Evolutionary conservation across 2,797 vertebrate genomes (phyloP), one percentile per base, ranked within the genome.

Genomic region (Melopsittacus undulatus): DNA sequence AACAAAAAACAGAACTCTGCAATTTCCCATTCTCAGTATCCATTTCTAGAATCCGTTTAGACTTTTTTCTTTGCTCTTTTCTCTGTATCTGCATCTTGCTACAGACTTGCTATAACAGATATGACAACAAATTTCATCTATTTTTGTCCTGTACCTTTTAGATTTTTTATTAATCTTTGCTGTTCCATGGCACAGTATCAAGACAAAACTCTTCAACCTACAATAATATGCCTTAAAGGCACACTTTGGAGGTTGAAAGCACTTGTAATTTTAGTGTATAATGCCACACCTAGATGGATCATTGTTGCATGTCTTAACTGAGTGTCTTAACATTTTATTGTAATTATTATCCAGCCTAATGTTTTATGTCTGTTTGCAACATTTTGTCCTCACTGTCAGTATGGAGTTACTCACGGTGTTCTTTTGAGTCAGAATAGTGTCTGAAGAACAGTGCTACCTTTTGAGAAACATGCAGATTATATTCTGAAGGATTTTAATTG

Each of bases 261-360:
- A 23, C 36, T 84, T 94, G 54, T 48, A 82, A 80, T 90, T 96
- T 86, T 84, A 92, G 56, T 77, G 45, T 68, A 56, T 76, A 92
- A 74, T 56, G 92, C 42, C 54, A 57, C 8, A 9, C 42, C 64
- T 92, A 70, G 61, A 52, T 59, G 38, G 61, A 76, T 89, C 13
- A 9, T 82, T 87, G 70, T 77, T 80, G 72, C 23, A 43, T 42
- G 40, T 79, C 92, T 92, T 54, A 8, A 45, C 11, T 0, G 11
- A 64, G 45, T 49, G 48, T 92, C 77, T 90, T 90, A 84, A 87
- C 45, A 90, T 68, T 89, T 94, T 90, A 94, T 78, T 91, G 36
- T 54, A 73, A 76, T 87, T 87, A 69, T 62, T 66, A 85, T 49
- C 64, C 46, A 80, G 26, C 22, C 13, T 51, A 42, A 80, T 20